These are phyloP conservation scores for Sclerodermus sp. DNA, from an alignment of 2,888 invertebrate genomes.

Conservation along the genomic window DNA sequence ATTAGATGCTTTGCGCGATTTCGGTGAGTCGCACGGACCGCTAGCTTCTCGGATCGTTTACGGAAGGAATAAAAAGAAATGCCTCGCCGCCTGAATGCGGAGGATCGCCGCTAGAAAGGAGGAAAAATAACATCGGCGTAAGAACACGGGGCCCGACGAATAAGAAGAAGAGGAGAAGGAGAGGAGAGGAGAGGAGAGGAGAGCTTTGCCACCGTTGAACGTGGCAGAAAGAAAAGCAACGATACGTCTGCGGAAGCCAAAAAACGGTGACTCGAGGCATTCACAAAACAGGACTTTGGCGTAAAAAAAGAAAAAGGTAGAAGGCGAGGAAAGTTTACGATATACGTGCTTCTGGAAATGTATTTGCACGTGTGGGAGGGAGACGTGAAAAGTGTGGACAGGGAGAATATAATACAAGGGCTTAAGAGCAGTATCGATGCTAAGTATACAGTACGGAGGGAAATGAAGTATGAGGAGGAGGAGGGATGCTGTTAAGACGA, in stretches of 20 bases:
- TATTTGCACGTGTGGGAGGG: no score
- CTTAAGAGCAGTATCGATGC: no score
- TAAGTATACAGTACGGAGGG: not conserved
- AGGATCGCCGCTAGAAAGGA: constrained; percentile 25
- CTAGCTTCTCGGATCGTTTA: constrained; percentile 26
- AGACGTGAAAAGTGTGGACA: no score
- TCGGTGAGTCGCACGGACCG: constrained; percentile 13
- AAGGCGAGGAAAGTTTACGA: no score
- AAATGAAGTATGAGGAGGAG: not conserved
- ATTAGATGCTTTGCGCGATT: not conserved
- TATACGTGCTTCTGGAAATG: no score
- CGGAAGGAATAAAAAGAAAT: constrained; percentile 9
- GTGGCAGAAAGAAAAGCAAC: not conserved
- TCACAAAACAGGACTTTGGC: no score
- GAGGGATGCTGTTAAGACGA: not conserved
- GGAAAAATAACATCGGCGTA: not conserved
- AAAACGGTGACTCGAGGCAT: no score
- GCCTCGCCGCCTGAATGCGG: not conserved
- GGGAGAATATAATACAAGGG: no score
- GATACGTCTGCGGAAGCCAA: no score
- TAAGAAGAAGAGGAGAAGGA: not conserved
- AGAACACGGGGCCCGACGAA: not conserved
- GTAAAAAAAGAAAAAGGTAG: no score
- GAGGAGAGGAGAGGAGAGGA: not conserved
- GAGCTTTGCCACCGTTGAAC: not conserved